Percentiles rank a stretch among this genome's conserved stretches.
Conservation (phyloP, 2,797 vertebrate genomes). For the Sphenopsis melanotis region DNA sequence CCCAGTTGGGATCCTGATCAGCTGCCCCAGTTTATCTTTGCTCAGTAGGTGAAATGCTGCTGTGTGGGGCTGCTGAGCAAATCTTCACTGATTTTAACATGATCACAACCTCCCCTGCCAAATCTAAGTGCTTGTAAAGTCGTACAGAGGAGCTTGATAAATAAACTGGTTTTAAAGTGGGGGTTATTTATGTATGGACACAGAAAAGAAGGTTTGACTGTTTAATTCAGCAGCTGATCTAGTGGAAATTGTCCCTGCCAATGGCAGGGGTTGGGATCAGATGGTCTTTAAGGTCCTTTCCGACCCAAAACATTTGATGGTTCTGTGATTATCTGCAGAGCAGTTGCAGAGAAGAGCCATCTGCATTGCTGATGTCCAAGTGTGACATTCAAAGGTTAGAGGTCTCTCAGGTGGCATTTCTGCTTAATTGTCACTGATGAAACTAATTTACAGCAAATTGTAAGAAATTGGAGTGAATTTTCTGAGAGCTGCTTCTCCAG, state of each 20-base stretch:
- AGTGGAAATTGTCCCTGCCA: neutral
- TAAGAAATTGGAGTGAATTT: neutral
- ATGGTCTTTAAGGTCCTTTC: neutral
- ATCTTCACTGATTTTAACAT: neutral
- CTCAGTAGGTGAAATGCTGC: neutral
- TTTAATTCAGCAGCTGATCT: neutral
- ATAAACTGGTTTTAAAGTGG: neutral
- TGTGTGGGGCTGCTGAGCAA: neutral
- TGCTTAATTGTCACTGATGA: neutral
- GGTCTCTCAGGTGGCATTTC: neutral
- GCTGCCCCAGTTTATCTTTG: neutral
- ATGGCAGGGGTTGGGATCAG: neutral
- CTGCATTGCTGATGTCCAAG: neutral
- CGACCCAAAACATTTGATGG: neutral
- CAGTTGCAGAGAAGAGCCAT: neutral
- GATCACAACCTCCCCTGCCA: neutral
- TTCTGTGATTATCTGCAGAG: neutral
- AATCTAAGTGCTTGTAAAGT: neutral
- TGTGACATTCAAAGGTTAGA: neutral
- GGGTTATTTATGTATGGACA: neutral
- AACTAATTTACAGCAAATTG: neutral
- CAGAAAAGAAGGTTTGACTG: neutral
- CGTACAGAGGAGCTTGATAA: neutral
- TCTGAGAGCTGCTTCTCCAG: neutral
- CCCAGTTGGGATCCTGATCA: accelerated